Conservation (phyloP, 2,888 invertebrate species). For the Drosophila histrio region DNA sequence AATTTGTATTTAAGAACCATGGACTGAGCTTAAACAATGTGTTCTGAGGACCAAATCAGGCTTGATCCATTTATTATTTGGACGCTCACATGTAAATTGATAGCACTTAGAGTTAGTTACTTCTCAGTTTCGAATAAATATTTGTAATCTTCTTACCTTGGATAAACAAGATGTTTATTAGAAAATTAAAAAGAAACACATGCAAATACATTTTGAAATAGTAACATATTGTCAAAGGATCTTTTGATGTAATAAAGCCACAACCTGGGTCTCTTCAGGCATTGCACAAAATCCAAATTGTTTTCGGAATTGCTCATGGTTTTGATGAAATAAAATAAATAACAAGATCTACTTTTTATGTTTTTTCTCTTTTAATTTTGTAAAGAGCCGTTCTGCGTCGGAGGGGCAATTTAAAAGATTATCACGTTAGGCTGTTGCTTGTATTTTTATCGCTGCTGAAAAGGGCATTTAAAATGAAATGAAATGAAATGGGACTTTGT, state of each 20-base stretch:
- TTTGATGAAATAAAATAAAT: constrained; percentile 58
- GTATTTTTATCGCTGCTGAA: constrained; percentile 47
- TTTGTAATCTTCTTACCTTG: constrained; percentile 6
- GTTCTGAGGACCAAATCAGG: not conserved
- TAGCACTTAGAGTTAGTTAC: not conserved
- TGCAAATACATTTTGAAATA: constrained; percentile 3
- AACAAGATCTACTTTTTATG: constrained; percentile 70
- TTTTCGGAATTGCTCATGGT: constrained; percentile 40
- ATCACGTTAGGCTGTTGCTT: constrained; percentile 71
- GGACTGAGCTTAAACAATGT: not conserved
- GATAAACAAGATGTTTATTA: constrained; percentile 7
- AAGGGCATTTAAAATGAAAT: constrained; percentile 52
- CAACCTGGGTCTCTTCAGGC: constrained; percentile 67
- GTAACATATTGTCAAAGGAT: constrained; percentile 5
- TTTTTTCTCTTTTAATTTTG: constrained; percentile 50
- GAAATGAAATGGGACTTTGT: constrained; percentile 50
- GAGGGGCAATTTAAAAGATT: constrained; percentile 78
- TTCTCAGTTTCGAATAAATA: not conserved
- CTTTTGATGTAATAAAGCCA: constrained; percentile 51
- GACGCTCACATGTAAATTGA: not conserved
- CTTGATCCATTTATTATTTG: not conserved
- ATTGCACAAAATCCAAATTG: constrained; percentile 47
- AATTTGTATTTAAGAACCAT: not conserved
- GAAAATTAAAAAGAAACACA: constrained; percentile 1
- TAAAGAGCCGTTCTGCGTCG: constrained; percentile 39